Evolutionary conservation across 2,888 invertebrate genomes (phyloP).

Genomic region (Mechanitis mazaeus): DNA sequence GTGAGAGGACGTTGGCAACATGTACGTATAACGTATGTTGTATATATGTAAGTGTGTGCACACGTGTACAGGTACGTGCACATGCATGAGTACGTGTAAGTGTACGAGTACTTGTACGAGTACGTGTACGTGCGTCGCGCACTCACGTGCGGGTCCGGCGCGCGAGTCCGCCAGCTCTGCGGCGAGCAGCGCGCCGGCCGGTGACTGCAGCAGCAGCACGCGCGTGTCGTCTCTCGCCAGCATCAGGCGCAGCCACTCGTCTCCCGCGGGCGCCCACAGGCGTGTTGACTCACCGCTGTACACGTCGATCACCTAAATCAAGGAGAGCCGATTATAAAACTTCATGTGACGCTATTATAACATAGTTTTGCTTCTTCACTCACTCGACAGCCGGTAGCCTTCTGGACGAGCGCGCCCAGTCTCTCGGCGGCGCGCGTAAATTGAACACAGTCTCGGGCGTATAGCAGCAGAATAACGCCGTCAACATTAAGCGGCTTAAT

Average conservation of each 20-base stretch:
- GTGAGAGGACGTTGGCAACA: too few relatives aligned
- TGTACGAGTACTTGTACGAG: too few relatives aligned
- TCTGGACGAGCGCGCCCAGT: conserved; percentile 42
- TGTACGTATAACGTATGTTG: too few relatives aligned
- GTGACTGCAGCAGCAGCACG: conserved; percentile 58
- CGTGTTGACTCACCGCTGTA: conserved; percentile 35
- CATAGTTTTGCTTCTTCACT: not conserved
- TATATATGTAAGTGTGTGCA: not conserved
- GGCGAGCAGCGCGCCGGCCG: conserved; percentile 35
- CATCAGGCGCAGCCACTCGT: conserved; percentile 39
- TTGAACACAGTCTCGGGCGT: too few relatives aligned
- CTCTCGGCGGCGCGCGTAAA: conserved; percentile 28
- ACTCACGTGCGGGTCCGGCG: conserved; percentile 24
- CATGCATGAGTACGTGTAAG: not conserved
- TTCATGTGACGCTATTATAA: too few relatives aligned
- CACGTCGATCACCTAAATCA: conserved; percentile 50
- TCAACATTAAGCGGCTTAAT: too few relatives aligned
- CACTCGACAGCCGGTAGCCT: conserved; percentile 19
- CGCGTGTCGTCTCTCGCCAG: conserved; percentile 30
- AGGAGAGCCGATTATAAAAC: not conserved
- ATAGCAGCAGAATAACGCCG: too few relatives aligned
- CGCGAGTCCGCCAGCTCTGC: not conserved
- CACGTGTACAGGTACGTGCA: too few relatives aligned
- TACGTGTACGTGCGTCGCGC: not conserved
- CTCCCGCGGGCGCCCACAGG: conserved; percentile 34